These are phyloP conservation scores for Channa argus DNA, from an alignment of 2,113 vertebrate genomes.

Conservation along the genomic window DNA sequence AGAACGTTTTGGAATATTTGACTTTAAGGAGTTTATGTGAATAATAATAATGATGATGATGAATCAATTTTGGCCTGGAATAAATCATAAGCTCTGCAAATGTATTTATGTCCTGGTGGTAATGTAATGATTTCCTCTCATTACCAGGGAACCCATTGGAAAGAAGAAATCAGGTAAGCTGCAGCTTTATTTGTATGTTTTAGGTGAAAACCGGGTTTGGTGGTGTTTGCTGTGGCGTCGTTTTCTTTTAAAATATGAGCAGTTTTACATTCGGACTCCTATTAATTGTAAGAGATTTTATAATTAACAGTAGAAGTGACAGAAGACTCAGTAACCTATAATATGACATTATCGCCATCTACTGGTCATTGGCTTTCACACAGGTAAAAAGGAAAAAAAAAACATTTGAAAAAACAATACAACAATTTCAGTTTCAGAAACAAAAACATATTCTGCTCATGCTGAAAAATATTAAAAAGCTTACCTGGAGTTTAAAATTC, in stretches of 20 bases:
- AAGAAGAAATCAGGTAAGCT: conserved; percentile 96
- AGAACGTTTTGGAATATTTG: too few species aligned
- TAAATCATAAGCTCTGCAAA: background rate
- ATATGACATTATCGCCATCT: conserved; percentile 54
- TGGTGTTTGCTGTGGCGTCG: background rate
- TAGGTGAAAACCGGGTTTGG: background rate
- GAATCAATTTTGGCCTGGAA: background rate
- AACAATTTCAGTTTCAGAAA: background rate
- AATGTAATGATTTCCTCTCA: conserved; percentile 48
- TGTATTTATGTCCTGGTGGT: background rate
- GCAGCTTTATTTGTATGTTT: background rate
- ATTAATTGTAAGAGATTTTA: too few species aligned
- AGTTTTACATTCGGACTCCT: background rate
- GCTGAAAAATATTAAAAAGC: background rate
- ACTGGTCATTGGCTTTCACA: conserved; percentile 44
- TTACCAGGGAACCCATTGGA: conserved; percentile 90
- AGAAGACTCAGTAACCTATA: background rate
- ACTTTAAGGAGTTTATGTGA: too few species aligned
- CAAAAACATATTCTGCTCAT: background rate
- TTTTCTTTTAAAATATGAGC: background rate
- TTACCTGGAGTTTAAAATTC: conserved; percentile 6
- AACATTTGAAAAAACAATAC: background rate
- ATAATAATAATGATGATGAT: too few species aligned
- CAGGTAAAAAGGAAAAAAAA: background rate
- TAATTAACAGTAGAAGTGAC: too few species aligned